Base-by-base conservation (phyloP, 2,113 vertebrate species). In the Leptodactylus fuscus region DNA sequence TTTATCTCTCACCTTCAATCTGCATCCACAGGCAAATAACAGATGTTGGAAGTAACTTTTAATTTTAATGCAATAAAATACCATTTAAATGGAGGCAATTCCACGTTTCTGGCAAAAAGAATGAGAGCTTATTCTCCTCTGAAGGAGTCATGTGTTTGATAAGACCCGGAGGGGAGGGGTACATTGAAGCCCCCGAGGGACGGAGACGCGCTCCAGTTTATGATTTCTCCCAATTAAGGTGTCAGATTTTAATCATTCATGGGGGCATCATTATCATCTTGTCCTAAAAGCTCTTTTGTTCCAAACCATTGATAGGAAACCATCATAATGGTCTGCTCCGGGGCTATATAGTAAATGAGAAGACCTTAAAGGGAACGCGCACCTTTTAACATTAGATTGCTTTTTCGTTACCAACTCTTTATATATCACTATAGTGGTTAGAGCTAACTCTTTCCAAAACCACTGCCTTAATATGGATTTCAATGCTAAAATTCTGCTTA, bases 1-100 rank as follows among this genome's bases (percentile, higher is more conserved):
- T 51, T 58, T 79, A 79, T 53, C 75, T 34, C 75, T 79, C 76
- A 79, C 76, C 76, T 79, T 60, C 76, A 79, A 79, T 79, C 51
- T 58, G n/a, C 76, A 24, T 79, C 76, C 34, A 36, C 51, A 58
- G 76, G 76, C 53, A 79, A 79, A 79, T 79, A 58, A 79, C 76
- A 79, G 51, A 79, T 79, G 51, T 38, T 79, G 51, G 15, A 79
- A 79, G 51, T 79, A 60, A 58, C 76, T 58, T 58, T 53, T 79
- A 60, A 79, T 58, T 58, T 79, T 79, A 60, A 58, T 79, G 76
- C 76, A 3, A 79, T 79, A 60, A 79, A 79, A 79, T 38, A 79
- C 51, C 36, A 79, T 79, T 76, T 79, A 51, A 79, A 41, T 24
- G 34, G 76, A 79, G 51, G 34, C 46, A 38, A 79, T 58, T 79